Conservation (phyloP, 2,113 vertebrate species). For the Cyphomyrus discorhynchus region DNA sequence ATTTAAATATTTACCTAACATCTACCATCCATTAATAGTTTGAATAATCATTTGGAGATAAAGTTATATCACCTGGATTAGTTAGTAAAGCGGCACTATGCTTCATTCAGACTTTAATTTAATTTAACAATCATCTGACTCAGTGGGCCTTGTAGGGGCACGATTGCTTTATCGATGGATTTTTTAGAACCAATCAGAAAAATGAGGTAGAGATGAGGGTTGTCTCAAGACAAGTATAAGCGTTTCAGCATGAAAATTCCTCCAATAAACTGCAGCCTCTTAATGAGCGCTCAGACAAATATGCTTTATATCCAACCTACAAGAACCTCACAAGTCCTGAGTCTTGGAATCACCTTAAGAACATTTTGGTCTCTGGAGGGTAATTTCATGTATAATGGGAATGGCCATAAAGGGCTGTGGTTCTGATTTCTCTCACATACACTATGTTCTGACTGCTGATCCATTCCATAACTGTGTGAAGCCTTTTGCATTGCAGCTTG, state of each 20-base stretch:
- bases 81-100: neutral
- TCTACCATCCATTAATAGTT: neutral
- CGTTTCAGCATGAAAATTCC: neutral
- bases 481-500: neutral
- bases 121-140: neutral
- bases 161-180: neutral
- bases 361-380: neutral
- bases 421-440: neutral
- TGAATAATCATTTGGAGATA: neutral
- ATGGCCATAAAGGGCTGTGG: neutral
- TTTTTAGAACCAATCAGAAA: neutral
- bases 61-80: neutral
- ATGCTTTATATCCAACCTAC: neutral
- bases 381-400: neutral
- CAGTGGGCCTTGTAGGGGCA: neutral
- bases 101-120: neutral
- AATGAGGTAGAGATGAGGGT: neutral
- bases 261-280: neutral
- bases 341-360: neutral
- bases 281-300: neutral
- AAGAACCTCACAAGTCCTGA: neutral
- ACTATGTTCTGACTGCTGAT: neutral
- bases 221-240: neutral
- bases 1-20: neutral
- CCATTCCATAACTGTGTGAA: neutral